Conservation (phyloP, 1,140 invertebrate genomes). For the Ceratina japonica region DNA sequence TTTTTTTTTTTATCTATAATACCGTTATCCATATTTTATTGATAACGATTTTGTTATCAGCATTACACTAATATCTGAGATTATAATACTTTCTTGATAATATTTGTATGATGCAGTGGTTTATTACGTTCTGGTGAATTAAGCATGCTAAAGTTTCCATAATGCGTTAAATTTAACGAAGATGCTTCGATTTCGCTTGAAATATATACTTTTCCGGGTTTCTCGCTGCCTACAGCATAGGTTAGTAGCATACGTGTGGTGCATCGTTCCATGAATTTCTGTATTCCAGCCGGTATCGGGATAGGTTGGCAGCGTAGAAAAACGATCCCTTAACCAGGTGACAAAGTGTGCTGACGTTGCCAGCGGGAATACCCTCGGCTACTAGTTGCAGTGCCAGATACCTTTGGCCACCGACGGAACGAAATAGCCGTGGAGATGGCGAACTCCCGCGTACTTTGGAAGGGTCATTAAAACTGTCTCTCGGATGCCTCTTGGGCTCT, state of each 20-base stretch:
- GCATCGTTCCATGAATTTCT: conserved; percentile 17
- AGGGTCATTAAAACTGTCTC: conserved; percentile 45
- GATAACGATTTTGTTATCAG: too few species aligned
- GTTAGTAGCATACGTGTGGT: not conserved
- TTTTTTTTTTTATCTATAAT: too few species aligned
- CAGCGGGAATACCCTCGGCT: conserved; percentile 56
- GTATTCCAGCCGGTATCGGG: conserved; percentile 1
- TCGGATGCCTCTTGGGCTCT: conserved; percentile 32
- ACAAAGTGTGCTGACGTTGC: conserved; percentile 64
- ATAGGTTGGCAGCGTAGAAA: conserved; percentile 34
- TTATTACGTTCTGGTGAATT: not conserved
- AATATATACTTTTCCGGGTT: not conserved
- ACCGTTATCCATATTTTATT: too few species aligned
- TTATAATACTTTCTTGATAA: too few species aligned
- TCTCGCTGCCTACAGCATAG: not conserved
- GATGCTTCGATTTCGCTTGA: conserved; percentile 2
- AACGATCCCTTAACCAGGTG: conserved; percentile 63
- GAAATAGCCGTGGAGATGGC: conserved; percentile 40
- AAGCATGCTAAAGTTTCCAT: not conserved
- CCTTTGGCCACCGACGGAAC: conserved; percentile 19
- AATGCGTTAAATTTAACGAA: not conserved
- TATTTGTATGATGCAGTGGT: too few species aligned
- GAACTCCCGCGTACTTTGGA: conserved; percentile 30
- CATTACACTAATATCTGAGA: too few species aligned
- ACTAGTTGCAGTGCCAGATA: conserved; percentile 35